Percentiles rank a stretch among this genome's conserved stretches.
Conservation (phyloP, 1,140 invertebrate genomes). For the Microplitis mediator region DNA sequence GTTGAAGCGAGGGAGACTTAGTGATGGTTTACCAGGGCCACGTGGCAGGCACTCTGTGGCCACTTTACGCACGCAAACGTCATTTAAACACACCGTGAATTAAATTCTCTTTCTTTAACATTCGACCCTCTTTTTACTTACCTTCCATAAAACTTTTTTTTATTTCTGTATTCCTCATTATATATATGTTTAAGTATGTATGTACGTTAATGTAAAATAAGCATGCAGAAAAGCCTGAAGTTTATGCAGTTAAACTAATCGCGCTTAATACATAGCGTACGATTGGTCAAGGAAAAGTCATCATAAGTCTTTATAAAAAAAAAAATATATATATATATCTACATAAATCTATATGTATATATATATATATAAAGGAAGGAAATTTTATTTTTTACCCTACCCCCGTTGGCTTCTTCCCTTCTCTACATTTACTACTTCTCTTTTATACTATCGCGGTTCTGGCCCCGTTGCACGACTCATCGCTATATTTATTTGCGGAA, state of each 20-base stretch:
- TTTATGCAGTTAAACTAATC: background rate
- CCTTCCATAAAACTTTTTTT: background rate
- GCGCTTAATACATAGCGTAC: background rate
- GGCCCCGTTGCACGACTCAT: slow-evolving; percentile 24
- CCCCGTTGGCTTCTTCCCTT: background rate
- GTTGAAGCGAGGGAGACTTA: slow-evolving; percentile 16
- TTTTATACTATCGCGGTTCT: slow-evolving; percentile 10
- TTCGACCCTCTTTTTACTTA: slow-evolving; percentile 10
- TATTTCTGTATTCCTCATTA: background rate
- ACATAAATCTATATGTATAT: background rate
- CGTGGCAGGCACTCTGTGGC: slow-evolving; percentile 55
- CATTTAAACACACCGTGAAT: slow-evolving; percentile 21
- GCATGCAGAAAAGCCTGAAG: background rate
- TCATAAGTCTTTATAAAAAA: background rate
- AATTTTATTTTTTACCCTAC: background rate
- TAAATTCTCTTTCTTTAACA: slow-evolving; percentile 10
- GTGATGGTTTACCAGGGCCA: slow-evolving; percentile 47
- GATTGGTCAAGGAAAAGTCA: background rate
- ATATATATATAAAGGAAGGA: background rate
- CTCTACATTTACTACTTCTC: background rate
- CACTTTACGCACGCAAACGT: slow-evolving; percentile 26
- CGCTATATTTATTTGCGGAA: slow-evolving; percentile 29
- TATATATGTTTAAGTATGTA: background rate
- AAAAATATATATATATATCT: background rate
- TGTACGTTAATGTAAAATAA: background rate